Evolutionary conservation across 2,888 invertebrate genomes (phyloP).

Genomic region (Leptopterna dolabrata): DNA sequence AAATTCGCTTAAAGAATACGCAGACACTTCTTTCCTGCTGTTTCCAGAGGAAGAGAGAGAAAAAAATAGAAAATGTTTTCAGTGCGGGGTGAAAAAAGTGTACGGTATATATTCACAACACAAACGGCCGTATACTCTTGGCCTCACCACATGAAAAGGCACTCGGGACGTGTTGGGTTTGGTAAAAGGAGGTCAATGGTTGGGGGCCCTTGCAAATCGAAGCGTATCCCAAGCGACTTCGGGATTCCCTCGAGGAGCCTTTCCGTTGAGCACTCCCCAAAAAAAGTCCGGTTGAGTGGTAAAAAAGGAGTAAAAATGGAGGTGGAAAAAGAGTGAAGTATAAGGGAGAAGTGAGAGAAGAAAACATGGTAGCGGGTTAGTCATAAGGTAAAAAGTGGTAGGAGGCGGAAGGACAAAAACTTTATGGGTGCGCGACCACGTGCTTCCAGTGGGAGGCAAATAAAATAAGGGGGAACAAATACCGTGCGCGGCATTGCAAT

Average conservation of each 20-base stretch:
- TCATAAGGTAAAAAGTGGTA: conserved; percentile 38
- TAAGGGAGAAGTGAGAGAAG: neutral
- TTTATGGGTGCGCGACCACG: conserved; percentile 30
- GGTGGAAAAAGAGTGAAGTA: neutral
- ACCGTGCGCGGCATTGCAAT: conserved; percentile 27
- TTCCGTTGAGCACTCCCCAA: conserved; percentile 5
- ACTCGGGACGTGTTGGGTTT: conserved; percentile 31
- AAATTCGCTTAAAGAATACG: too few relatives aligned
- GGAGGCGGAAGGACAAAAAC: conserved; percentile 11
- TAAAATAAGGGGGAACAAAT: conserved; percentile 31
- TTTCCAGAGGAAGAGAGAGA: neutral
- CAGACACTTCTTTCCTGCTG: too few relatives aligned
- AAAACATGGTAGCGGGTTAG: conserved; percentile 15
- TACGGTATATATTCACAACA: neutral
- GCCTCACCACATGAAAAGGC: conserved; percentile 23
- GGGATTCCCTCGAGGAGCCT: conserved; percentile 29
- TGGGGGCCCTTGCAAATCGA: conserved; percentile 26
- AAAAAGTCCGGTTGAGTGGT: conserved; percentile 8
- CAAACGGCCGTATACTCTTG: neutral
- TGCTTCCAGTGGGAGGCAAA: conserved; percentile 20
- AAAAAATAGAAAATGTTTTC: neutral
- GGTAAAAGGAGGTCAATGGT: conserved; percentile 40
- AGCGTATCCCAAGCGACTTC: neutral
- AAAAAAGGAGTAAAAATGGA: neutral
- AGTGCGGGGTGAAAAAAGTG: neutral